Conservation (phyloP, 1,140 invertebrate genomes). For the Drosophila truncata region DNA sequence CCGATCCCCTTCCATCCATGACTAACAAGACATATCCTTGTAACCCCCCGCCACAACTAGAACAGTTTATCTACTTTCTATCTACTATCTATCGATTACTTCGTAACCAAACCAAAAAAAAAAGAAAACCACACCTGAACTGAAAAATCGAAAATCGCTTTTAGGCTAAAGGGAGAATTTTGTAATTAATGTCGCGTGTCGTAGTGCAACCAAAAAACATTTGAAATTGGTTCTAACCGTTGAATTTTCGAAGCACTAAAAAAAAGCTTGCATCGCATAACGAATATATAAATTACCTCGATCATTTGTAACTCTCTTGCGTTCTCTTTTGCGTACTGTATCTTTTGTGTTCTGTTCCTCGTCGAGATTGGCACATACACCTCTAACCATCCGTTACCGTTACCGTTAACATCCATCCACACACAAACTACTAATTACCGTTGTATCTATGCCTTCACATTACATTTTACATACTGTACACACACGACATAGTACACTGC, state of each 20-base stretch:
- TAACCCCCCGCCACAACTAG: constrained; percentile 70
- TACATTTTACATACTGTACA: constrained; percentile 32
- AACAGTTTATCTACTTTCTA: constrained; percentile 74
- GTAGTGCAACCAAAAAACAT: constrained; percentile 51
- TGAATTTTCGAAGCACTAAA: constrained; percentile 81
- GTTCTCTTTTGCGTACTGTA: constrained; percentile 69
- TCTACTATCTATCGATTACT: constrained; percentile 67
- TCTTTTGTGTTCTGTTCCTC: constrained; percentile 73
- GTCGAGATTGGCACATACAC: constrained; percentile 66
- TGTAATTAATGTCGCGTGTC: constrained; percentile 76
- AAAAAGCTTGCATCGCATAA: constrained; percentile 67
- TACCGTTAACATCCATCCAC: constrained; percentile 45
- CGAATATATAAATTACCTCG: constrained; percentile 44
- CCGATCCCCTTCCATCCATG: constrained; percentile 38
- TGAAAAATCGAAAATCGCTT: constrained; percentile 75
- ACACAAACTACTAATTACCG: constrained; percentile 65
- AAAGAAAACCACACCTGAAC: constrained; percentile 63
- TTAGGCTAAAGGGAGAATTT: constrained; percentile 84
- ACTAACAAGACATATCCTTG: constrained; percentile 63
- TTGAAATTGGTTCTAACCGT: constrained; percentile 69
- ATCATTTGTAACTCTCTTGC: constrained; percentile 73
- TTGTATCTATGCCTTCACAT: constrained; percentile 79
- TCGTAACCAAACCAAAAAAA: constrained; percentile 35
- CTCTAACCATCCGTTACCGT: constrained; percentile 33
- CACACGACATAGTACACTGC: constrained; percentile 25